Conservation (phyloP, 2,113 vertebrate species). For the Hemiprocne comata region DNA sequence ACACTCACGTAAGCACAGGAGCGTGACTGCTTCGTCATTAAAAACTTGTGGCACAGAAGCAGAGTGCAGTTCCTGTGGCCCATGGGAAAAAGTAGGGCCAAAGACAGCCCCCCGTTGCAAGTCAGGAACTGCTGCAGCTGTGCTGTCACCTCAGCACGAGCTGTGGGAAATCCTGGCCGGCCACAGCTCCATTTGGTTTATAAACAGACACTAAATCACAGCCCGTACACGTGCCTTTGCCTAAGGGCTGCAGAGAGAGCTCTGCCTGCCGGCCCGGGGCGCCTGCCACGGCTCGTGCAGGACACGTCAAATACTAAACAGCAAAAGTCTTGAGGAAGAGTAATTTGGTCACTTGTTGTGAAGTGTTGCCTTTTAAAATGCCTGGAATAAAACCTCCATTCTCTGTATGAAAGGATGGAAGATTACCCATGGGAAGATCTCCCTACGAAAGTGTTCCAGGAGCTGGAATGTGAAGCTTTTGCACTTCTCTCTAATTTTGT, state of each 20-base stretch:
- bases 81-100: not conserved
- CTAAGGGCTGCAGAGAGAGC: not conserved
- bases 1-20: not conserved
- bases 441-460: constrained; percentile 77
- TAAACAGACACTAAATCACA: not conserved
- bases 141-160: not conserved
- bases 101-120: not conserved
- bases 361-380: constrained; percentile 85
- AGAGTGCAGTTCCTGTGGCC: not conserved
- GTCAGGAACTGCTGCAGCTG: not conserved
- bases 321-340: constrained; percentile 22
- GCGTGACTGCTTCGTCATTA: not conserved
- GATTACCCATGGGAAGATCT: constrained; percentile 68
- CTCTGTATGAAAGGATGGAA: constrained; percentile 71
- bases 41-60: constrained; percentile 10
- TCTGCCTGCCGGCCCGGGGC: not conserved
- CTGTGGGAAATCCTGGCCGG: not conserved
- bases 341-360: constrained; percentile 60
- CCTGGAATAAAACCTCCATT: constrained; percentile 69
- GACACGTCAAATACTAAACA: not conserved
- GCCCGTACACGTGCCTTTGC: not conserved
- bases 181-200: not conserved
- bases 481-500: constrained; percentile 84
- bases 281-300: not conserved
- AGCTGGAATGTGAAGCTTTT: constrained; percentile 81